Percentiles rank a stretch among this genome's conserved stretches.
These are phyloP conservation scores for Nilaparvata lugens DNA, from an alignment of 1,140 invertebrate species.

Conservation along the genomic window DNA sequence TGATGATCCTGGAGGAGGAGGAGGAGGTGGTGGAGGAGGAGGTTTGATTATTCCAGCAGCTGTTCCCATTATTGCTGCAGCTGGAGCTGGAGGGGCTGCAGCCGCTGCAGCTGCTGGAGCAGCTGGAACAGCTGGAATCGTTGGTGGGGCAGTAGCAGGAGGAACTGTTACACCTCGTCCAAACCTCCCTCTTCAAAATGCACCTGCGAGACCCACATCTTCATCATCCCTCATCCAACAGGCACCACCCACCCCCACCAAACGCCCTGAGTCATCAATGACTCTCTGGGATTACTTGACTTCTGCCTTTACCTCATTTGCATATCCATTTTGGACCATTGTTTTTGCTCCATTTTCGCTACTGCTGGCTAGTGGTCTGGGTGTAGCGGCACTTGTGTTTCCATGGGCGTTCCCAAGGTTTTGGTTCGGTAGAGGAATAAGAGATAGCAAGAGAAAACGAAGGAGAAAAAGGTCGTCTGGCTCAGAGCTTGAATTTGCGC, in stretches of 20 bases:
- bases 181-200: neutral
- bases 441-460: neutral
- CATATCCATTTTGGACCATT: conserved; percentile 30
- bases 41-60: neutral
- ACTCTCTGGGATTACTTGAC: conserved; percentile 20
- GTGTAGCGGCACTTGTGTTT: conserved; percentile 26
- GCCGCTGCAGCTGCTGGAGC: conserved; percentile 4
- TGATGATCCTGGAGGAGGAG: conserved; percentile 1
- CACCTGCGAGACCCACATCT: neutral
- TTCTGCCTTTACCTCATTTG: conserved; percentile 22
- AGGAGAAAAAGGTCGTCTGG: no score
- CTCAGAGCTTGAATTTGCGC: conserved; percentile 4
- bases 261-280: conserved; percentile 12
- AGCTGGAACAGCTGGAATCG: neutral
- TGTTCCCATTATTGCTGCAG: conserved; percentile 9
- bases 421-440: conserved; percentile 19
- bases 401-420: conserved; percentile 28
- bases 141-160: neutral
- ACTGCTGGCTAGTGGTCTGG: conserved; percentile 27
- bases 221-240: conserved; percentile 7
- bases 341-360: conserved; percentile 31
- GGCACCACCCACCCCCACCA: neutral
- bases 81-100: conserved; percentile 11
- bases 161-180: neutral
- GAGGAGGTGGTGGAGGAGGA: conserved; percentile 8